phyloP scores from a whole-genome alignment of 2,888 invertebrate species.

The Ochropleura leucogaster region DNA sequence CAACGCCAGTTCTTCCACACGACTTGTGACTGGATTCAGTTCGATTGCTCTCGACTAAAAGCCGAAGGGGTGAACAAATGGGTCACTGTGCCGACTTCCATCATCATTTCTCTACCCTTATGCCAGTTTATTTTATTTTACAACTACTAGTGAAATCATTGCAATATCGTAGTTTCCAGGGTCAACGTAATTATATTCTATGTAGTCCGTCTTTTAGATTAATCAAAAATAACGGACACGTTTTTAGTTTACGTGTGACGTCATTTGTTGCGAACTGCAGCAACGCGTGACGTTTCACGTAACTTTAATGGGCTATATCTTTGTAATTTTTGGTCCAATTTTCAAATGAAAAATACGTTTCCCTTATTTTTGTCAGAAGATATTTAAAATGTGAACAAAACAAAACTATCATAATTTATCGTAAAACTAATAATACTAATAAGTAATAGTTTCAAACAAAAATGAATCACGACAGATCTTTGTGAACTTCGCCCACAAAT shows the following conservation, averaged over 20 bases:
- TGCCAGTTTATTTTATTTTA: neutral
- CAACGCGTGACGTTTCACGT: too few relatives aligned
- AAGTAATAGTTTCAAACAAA: neutral
- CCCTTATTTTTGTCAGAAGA: too few relatives aligned
- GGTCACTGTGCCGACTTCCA: conserved; percentile 43
- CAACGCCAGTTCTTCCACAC: conserved; percentile 23
- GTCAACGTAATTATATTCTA: too few relatives aligned
- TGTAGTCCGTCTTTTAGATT: too few relatives aligned
- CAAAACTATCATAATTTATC: conserved; percentile 13
- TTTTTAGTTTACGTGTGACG: too few relatives aligned
- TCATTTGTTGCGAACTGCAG: too few relatives aligned
- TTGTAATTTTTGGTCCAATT: too few relatives aligned
- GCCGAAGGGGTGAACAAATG: conserved; percentile 40
- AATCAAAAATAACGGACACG: too few relatives aligned
- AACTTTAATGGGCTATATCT: too few relatives aligned
- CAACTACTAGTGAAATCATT: conserved; percentile 43
- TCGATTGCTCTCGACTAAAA: conserved; percentile 20
- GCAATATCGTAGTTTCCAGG: too few relatives aligned
- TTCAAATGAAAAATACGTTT: too few relatives aligned
- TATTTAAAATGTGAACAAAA: neutral
- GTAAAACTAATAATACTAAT: neutral
- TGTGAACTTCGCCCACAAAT: conserved; percentile 34
- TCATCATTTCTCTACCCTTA: neutral
- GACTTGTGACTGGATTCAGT: conserved; percentile 28
- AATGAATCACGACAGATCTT: conserved; percentile 17